Base-by-base conservation (phyloP, 2,888 invertebrate species). In the Nemotelus pantherinus region DNA sequence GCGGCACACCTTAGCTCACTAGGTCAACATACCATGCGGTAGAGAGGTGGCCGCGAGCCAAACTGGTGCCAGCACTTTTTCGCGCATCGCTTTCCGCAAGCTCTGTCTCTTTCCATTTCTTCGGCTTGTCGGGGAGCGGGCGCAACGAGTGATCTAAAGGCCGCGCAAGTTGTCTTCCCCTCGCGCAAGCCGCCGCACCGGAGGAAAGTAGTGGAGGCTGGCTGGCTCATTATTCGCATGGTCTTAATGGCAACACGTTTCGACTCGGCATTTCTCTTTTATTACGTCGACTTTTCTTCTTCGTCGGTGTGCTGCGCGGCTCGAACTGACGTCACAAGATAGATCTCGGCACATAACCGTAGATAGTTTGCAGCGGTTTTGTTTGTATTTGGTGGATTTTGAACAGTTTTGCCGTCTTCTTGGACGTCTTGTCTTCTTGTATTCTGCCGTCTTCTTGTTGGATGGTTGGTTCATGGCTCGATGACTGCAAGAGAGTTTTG, bases 31-130 rank as follows among this genome's bases (percentile, higher is more conserved):
- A 70, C 47, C 77, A 77, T 48, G n/a, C 47, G 53, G 57, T 76
- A 57, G 65, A 76, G 65, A 76, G 64, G 55, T 76, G 64, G 76
- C 63, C 50, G 47, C 70, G 48, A 43, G 9, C 58, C 71, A 45
- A n/a, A n/a, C 48, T 74, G 47, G 50, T 72, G 74, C 68, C 47
- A 77, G 43, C 64, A 55, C 39, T 39, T 25, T 71, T 71, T 48
- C 50, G 50, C 45, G 57, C 25, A 67, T 72, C 47, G 39, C 9
- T 78, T 44, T 43, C 53, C 7, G 58, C 57, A 9, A n/a, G 50
- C 2, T 63, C 58, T 70, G 60, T 79, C 79, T 78, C 76, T 57
- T 77, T 79, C 76, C 79, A 79, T 79, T 79, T 79, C 79, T 79
- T 76, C 77, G 71, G 64, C 53, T 64, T 57, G 67, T 72, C 44